Evolutionary conservation across 2,888 invertebrate genomes (phyloP), one percentile per base, ranked within the genome.

Genomic region (Acanthacorydalis orientalis): DNA sequence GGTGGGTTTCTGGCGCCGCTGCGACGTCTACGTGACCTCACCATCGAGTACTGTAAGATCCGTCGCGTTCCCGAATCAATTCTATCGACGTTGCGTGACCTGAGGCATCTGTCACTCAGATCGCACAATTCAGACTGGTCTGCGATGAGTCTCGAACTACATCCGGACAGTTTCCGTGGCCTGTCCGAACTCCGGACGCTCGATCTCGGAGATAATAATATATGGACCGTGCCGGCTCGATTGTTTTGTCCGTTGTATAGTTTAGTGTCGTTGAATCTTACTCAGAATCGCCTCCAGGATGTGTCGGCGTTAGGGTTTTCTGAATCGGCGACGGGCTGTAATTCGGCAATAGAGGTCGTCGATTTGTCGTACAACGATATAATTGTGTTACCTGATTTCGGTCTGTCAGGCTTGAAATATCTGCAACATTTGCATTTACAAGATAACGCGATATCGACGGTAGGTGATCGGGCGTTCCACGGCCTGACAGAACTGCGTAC

Each of bases 101-200:
- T 88, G 31, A 69, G 77, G 45, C 73, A 72, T 52, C 65, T 88
- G 46, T 74, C 77, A 32, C 65, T 88, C 53, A 73, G 81, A 43
- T 84, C 84, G 14, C 81, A 80, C 60, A 85, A 84, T 61, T 79
- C 80, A 31, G 83, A 84, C 59, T 84, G 84, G 83, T 80, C 83
- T 11, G 77, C 81, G 15, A 80, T 83, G 78, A 80, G 80, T 23
- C 71, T 85, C 67, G 83, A 84, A 56, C 70, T 85, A 51, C 78
- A 80, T 57, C 70, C 78, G 39, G 81, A 82, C 57, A 79, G 82
- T 50, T 77, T 86, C 51, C 69, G 80, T 51, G 77, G 82, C 9
- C 68, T 85, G 47, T 73, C 75, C 16, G 78, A 78, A 58, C 67
- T 85, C 39, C 71, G 78, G 55, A 71, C 68, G 54, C 69, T 85